Evolutionary conservation across 2,888 invertebrate genomes (phyloP), one percentile per base, ranked within the genome.

Genomic region (Dasypolia templi): DNA sequence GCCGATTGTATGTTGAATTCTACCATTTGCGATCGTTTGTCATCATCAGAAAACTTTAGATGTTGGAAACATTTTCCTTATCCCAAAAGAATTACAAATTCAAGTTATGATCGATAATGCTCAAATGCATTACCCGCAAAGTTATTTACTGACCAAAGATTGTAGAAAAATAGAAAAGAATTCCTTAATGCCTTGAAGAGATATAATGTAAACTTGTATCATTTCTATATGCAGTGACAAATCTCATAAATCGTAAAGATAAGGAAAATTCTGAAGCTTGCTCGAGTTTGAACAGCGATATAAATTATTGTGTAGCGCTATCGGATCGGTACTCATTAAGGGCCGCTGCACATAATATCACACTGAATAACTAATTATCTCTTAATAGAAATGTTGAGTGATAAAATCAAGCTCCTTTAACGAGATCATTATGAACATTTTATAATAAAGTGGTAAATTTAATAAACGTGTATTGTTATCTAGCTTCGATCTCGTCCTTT

Each of bases 401-500:
- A 82, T 79, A 83, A 75, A 66, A 71, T 44, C 80, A 53, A 55
- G 63, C n/a, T 42, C 59, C 67, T 46, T 70, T 72, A 79, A 85
- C 70, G 79, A 83, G 72, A 68, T 85, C 83, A 75, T 85, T 85
- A 83, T 58, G 35, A 75, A 56, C 22, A 62, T 46, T 62, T 56
- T 56, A 69, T 68, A 69, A 65, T 62, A 32, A 35, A 61, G 32
- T 61, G n/a, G 32, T 61, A 39, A 56, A 29, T 66, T 55, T 58
- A 9, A 5, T n/a, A 61, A 73, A 83, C 81, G 22, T n/a, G 75
- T 64, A 61, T 69, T 68, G 44, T 68, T 69, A 77, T 78, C 83
- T 29, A 35, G 58, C 17, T 67, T 46, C 0, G 32, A 51, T 65
- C 46, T 46, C 42, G 59, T 56, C 1, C 58, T 35, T 56, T n/a